Evolutionary conservation across 1,140 invertebrate genomes (phyloP).

Genomic region (Uloborus diversus): DNA sequence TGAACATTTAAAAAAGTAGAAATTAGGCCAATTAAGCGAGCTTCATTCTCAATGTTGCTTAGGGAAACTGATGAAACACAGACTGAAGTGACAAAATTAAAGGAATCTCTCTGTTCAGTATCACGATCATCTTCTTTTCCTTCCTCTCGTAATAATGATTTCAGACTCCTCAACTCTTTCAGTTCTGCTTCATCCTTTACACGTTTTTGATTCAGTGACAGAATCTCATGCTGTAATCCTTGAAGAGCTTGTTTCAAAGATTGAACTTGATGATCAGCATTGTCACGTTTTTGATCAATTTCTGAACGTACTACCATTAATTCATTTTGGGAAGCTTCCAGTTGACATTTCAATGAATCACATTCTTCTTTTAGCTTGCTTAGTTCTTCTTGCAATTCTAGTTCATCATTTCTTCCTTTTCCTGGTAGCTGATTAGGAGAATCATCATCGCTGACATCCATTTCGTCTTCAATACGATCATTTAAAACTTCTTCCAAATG

Average conservation of each 20-base stretch:
- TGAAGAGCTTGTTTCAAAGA: slow-evolving; percentile 80
- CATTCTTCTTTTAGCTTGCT: slow-evolving; percentile 78
- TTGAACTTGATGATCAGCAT: slow-evolving; percentile 78
- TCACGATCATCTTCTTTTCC: slow-evolving; percentile 62
- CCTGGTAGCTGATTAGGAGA: too few relatives aligned
- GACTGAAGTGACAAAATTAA: neutral
- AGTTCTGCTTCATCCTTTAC: slow-evolving; percentile 71
- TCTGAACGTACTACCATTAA: slow-evolving; percentile 74
- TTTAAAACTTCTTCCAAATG: slow-evolving; percentile 78
- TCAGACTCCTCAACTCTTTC: slow-evolving; percentile 58
- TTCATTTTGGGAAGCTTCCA: slow-evolving; percentile 95
- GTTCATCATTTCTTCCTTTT: neutral
- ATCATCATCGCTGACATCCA: slow-evolving; percentile 82
- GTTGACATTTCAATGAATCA: slow-evolving; percentile 87
- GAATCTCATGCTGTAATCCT: slow-evolving; percentile 79
- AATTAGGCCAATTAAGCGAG: slow-evolving; percentile 71
- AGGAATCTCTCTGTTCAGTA: slow-evolving; percentile 2
- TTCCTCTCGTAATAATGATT: slow-evolving; percentile 60
- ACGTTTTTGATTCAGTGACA: slow-evolving; percentile 73
- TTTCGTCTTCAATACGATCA: slow-evolving; percentile 78
- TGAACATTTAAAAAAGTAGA: slow-evolving; percentile 88
- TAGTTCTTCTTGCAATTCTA: neutral
- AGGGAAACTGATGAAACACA: too few relatives aligned
- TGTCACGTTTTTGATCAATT: slow-evolving; percentile 73
- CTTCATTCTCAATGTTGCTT: neutral